Base-by-base conservation (phyloP, 1,140 invertebrate species). In the Drosophila malerkotliana region DNA sequence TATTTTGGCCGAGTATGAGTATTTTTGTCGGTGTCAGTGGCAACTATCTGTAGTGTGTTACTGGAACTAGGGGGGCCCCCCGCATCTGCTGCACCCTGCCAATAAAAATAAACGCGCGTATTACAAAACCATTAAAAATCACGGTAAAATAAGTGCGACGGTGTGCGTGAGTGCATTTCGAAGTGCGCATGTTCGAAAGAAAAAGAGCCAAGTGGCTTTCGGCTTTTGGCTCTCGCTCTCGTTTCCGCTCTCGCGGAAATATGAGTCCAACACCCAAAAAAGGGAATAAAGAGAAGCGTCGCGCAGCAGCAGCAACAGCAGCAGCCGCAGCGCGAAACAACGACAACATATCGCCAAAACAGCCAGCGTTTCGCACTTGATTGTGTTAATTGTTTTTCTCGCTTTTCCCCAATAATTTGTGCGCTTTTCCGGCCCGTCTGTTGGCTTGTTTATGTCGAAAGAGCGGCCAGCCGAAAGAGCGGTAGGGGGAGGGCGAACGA, bases 261-360 rank as follows among this genome's bases (percentile, higher is more conserved):
- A 88, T 88, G 83, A 88, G 83, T 88, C 80, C 75, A 78, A 88
- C 83, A 88, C 83, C 83, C 83, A 88, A 88, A 88, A 88, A 90
- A 88, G 83, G 83, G 83, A 88, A 88, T 88, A 88, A 88, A 88
- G 88, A 88, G 77, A 75, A 68, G 72, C 44, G 51, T 60, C 74
- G 64, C 51, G 73, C 73, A 52, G 68, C 71, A 67, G 62, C 77
- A 64, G 62, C 64, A 77, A 66, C 73, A 52, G 68, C 71, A 67
- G 62, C 77, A 64, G 62, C 64, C 73, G 83, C 83, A 84, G 67
- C 77, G 74, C 52, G 61, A 79, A 82, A 62, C 58, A 81, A 82
- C 82, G 78, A 77, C 51, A 76, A 60, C 56, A 66, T 47, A 72
- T 34, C 74, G 69, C 51, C 81, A 77, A 69, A 69, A 18, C 41